phyloP scores from a whole-genome alignment of 2,113 vertebrate species.

The Ginglymostoma cirratum region DNA sequence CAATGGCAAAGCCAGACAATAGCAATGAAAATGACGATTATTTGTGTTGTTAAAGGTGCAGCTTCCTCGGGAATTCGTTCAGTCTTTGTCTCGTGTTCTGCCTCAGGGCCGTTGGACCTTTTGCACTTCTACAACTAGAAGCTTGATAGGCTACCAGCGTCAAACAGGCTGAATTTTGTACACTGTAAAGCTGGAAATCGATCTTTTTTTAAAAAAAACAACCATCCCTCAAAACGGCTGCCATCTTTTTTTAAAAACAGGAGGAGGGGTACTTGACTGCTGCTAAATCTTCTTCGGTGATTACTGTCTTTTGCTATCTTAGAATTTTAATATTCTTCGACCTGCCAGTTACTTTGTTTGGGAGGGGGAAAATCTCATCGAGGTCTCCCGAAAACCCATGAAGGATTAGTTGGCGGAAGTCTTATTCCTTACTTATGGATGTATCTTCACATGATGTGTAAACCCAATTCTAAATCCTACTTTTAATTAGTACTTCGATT shows the following conservation, averaged over 20 bases:
- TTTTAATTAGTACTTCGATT: not conserved
- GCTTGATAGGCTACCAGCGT: not conserved
- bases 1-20: not conserved
- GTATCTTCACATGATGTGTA: not conserved
- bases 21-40: too few species aligned
- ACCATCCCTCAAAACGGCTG: conserved; percentile 13
- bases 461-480: not conserved
- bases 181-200: not conserved
- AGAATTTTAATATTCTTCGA: not conserved
- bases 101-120: not conserved
- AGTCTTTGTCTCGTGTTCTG: not conserved
- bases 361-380: not conserved
- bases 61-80: not conserved
- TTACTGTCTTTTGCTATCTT: not conserved
- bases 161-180: not conserved
- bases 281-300: not conserved
- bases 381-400: not conserved
- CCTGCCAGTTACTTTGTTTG: not conserved
- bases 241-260: not conserved
- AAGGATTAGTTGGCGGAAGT: not conserved
- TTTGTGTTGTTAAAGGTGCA: not conserved
- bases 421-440: not conserved
- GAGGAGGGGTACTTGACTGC: not conserved
- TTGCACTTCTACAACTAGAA: not conserved
- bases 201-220: not conserved